Percentiles rank a stretch among this genome's conserved stretches.
phyloP scores from a whole-genome alignment of 1,140 invertebrate species.

The Papilio helenus region DNA sequence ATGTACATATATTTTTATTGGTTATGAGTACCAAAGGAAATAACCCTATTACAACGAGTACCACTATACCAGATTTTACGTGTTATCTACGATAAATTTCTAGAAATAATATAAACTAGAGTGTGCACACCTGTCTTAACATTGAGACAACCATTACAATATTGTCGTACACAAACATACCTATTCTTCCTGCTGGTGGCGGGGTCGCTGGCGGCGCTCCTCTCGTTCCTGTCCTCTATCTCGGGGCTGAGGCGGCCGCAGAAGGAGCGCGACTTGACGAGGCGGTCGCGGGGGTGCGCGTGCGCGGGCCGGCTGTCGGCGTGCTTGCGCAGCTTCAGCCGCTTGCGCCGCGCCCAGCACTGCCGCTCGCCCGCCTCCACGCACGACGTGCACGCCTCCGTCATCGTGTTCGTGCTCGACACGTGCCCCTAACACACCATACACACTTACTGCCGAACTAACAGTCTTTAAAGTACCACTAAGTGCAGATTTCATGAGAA shows the following conservation, averaged over 20 bases:
- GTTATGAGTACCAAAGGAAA: too few relatives aligned
- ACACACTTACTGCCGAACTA: neutral
- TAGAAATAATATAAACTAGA: too few relatives aligned
- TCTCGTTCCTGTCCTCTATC: constrained; percentile 82
- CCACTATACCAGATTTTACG: neutral
- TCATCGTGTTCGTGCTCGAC: constrained; percentile 86
- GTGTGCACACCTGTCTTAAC: too few relatives aligned
- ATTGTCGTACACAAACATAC: constrained; percentile 46
- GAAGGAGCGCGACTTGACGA: constrained; percentile 88
- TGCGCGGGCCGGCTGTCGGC: neutral
- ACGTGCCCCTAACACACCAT: constrained; percentile 75
- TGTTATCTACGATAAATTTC: too few relatives aligned
- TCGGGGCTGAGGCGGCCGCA: constrained; percentile 84
- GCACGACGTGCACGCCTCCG: constrained; percentile 83
- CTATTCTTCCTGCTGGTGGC: constrained; percentile 82
- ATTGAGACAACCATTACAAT: too few relatives aligned
- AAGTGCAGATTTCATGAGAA: too few relatives aligned
- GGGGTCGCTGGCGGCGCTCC: constrained; percentile 85
- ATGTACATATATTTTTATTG: too few relatives aligned
- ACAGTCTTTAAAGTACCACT: neutral
- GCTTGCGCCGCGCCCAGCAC: constrained; percentile 85
- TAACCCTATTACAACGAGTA: neutral
- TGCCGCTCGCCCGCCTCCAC: constrained; percentile 78
- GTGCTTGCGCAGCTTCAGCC: constrained; percentile 85
- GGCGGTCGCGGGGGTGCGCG: constrained; percentile 54